Evolutionary conservation across 2,888 invertebrate species (phyloP).

Genomic region (Alcis repandata): DNA sequence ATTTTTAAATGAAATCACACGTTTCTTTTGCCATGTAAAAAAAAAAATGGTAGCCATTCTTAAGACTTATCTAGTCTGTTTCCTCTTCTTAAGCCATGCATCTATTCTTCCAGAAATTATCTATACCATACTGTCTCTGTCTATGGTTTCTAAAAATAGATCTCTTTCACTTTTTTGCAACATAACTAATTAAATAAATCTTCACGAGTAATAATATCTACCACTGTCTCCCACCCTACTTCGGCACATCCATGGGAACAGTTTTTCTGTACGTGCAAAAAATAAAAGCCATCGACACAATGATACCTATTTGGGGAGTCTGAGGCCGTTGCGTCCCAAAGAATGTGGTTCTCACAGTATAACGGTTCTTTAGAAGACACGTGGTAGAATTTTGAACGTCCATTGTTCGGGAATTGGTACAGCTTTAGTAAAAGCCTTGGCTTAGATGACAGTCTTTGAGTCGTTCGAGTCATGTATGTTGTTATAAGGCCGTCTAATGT

Average conservation of each 20-base stretch:
- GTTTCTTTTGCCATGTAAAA: too few relatives aligned
- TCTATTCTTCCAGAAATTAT: too few relatives aligned
- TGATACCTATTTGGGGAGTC: constrained; percentile 25
- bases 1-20: too few relatives aligned
- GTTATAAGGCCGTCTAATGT: too few relatives aligned
- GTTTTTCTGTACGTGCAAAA: constrained; percentile 37
- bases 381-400: constrained; percentile 18
- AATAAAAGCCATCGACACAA: constrained; percentile 32
- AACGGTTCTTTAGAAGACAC: constrained; percentile 33
- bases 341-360: constrained; percentile 31
- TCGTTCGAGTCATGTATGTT: background rate
- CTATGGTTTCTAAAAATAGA: background rate
- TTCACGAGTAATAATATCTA: constrained; percentile 13
- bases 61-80: too few relatives aligned
- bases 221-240: constrained; percentile 7
- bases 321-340: constrained; percentile 26
- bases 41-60: too few relatives aligned
- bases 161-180: background rate
- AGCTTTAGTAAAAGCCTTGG: constrained; percentile 6
- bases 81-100: too few relatives aligned
- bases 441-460: background rate
- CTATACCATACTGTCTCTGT: too few relatives aligned
- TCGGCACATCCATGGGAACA: constrained; percentile 30
- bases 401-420: constrained; percentile 20
- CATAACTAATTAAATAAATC: too few relatives aligned